Conservation (phyloP, 2,888 invertebrate genomes). For the Tethea ocularis region DNA sequence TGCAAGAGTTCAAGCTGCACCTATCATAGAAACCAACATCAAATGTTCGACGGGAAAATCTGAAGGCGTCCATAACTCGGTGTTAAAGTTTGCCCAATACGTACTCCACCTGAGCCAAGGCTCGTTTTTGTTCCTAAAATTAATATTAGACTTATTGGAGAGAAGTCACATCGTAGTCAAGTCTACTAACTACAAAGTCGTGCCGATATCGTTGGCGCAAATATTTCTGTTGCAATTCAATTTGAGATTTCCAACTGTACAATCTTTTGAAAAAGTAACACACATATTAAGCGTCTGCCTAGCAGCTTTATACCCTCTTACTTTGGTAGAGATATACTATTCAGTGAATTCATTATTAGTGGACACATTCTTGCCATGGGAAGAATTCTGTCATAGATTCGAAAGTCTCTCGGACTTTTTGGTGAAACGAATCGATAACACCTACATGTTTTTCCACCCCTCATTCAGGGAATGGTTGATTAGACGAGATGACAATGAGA, state of each 20-base stretch:
- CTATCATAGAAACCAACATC: conserved; percentile 93
- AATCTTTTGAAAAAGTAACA: conserved; percentile 95
- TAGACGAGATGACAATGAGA: conserved; percentile 93
- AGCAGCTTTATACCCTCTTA: conserved; percentile 95
- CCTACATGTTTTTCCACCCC: conserved; percentile 98
- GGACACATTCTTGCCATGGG: conserved; percentile 92
- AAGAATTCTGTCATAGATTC: conserved; percentile 95
- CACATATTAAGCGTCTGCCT: conserved; percentile 95
- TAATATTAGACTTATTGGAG: conserved; percentile 95
- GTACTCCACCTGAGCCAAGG: conserved; percentile 92
- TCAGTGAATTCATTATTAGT: conserved; percentile 94
- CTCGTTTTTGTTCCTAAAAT: conserved; percentile 95
- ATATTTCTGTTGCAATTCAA: conserved; percentile 96
- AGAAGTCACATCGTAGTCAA: conserved; percentile 96
- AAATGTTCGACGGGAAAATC: conserved; percentile 86
- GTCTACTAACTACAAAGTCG: conserved; percentile 96
- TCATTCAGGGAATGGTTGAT: conserved; percentile 99
- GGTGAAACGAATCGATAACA: conserved; percentile 95
- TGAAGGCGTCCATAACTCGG: conserved; percentile 86
- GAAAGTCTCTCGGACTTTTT: conserved; percentile 94
- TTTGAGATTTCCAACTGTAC: conserved; percentile 93
- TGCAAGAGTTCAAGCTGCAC: conserved; percentile 90
- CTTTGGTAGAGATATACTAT: conserved; percentile 95
- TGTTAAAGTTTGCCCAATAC: conserved; percentile 93
- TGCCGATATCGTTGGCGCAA: conserved; percentile 94